A percentile compares a stretch with the other conserved stretches of the same genome.
Evolutionary conservation across 2,113 vertebrate genomes (phyloP).

Genomic region (Holacanthus passer): DNA sequence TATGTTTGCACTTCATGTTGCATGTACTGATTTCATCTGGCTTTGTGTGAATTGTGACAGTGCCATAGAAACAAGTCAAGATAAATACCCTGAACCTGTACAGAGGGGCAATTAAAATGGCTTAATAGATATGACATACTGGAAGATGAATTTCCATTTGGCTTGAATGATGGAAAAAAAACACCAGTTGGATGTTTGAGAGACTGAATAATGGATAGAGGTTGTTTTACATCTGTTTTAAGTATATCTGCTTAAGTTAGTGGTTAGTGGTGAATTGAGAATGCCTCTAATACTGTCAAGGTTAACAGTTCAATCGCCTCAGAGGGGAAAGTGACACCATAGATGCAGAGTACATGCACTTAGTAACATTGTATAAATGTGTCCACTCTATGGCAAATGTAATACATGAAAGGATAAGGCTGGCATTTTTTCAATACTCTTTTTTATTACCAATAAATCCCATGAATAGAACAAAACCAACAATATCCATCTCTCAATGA

Average conservation of each 20-base stretch:
- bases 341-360: background rate
- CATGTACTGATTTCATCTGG: slow-evolving; percentile 79
- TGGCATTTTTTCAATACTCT: background rate
- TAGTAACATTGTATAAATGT: slow-evolving; percentile 1
- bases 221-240: slow-evolving; percentile 58
- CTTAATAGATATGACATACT: slow-evolving; percentile 83
- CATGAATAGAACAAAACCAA: background rate
- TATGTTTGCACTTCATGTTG: slow-evolving; percentile 48
- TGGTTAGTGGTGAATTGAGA: slow-evolving; percentile 3
- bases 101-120: slow-evolving; percentile 82
- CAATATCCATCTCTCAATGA: background rate
- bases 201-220: slow-evolving; percentile 30
- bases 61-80: slow-evolving; percentile 79
- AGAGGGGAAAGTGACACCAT: slow-evolving; percentile 7
- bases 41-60: slow-evolving; percentile 75
- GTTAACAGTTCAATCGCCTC: slow-evolving; percentile 6
- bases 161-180: slow-evolving; percentile 60
- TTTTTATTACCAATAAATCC: background rate
- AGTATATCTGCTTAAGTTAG: slow-evolving; percentile 36
- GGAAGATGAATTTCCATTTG: slow-evolving; percentile 81
- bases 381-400: background rate
- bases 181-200: slow-evolving; percentile 38
- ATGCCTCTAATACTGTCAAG: background rate
- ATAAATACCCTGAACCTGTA: slow-evolving; percentile 78
- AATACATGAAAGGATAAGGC: background rate